Evolutionary conservation across 2,113 vertebrate species (phyloP), one percentile per base, ranked within the genome.

Genomic region (Etheostoma cragini): DNA sequence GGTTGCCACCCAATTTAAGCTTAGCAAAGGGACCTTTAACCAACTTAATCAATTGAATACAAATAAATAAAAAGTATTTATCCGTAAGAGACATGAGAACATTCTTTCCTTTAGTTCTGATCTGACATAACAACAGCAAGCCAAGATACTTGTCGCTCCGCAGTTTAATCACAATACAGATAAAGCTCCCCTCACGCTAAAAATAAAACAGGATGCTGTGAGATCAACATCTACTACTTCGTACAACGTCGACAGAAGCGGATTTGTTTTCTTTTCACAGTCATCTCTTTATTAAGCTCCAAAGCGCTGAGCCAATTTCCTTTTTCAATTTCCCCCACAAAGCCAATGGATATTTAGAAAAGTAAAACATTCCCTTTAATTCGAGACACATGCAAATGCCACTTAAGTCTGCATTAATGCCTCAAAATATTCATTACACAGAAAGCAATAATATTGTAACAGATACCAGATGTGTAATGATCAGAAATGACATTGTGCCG

Each of bases 331-430:
- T 86, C 38, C 76, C 76, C 62, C 35, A 88, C 81, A 91, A 89
- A 89, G 82, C 85, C 73, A 35, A 62, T 57, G 61, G 84, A 89
- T 87, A 85, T 91, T 87, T 83, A 89, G 57, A 83, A 85, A 82
- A 46, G 71, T 50, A 74, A 83, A 89, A 90, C 42, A 35, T 69
- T 81, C 66, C 33, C 84, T 83, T 87, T 76, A 80, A 86, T 86
- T 81, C 42, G 61, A 87, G 67, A 76, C 47, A 63, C 78, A 52
- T 17, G 24, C 62, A 91, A 87, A 91, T 82, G 21, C 53, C 63
- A 62, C 56, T 66, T 88, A 85, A 89, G 84, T 72, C 79, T 26
- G 22, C 75, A 75, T 85, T 86, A 86, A 80, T 71, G 73, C 72
- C 75, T 69, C 72, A 24, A 90, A 85, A 64, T 86, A 82, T 87